Conservation (phyloP, 2,797 vertebrate species). For the Chloroceryle amazona region DNA sequence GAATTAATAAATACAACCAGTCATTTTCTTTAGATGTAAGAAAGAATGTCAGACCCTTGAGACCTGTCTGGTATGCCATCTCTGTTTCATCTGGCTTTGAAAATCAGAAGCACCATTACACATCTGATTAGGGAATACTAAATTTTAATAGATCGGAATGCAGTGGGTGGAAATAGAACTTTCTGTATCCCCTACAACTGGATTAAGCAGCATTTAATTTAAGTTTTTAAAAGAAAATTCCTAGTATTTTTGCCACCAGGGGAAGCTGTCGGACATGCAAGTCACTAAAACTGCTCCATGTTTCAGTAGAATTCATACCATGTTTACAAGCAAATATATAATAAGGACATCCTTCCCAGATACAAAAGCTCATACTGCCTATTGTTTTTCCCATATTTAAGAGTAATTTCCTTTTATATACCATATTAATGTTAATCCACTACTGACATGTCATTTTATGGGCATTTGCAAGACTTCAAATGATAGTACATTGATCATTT, state of each 20-base stretch:
- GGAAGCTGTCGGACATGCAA: constrained; percentile 25
- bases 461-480: not conserved
- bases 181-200: not conserved
- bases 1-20: not conserved
- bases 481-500: not conserved
- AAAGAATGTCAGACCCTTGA: not conserved
- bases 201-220: not conserved
- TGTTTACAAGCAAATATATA: constrained; percentile 21
- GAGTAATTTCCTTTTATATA: not conserved
- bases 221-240: constrained; percentile 7
- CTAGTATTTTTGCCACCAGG: not conserved
- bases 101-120: not conserved
- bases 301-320: constrained; percentile 13
- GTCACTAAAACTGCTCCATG: not conserved
- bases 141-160: not conserved
- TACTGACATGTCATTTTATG: not conserved
- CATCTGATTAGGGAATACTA: not conserved
- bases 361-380: not conserved
- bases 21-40: not conserved
- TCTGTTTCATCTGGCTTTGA: not conserved
- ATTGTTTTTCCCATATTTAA: not conserved
- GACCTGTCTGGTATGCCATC: not conserved
- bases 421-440: not conserved
- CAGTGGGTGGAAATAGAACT: not conserved
- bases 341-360: constrained; percentile 46